phyloP scores from a whole-genome alignment of 2,113 vertebrate genomes.

The Barnardius zonarius region DNA sequence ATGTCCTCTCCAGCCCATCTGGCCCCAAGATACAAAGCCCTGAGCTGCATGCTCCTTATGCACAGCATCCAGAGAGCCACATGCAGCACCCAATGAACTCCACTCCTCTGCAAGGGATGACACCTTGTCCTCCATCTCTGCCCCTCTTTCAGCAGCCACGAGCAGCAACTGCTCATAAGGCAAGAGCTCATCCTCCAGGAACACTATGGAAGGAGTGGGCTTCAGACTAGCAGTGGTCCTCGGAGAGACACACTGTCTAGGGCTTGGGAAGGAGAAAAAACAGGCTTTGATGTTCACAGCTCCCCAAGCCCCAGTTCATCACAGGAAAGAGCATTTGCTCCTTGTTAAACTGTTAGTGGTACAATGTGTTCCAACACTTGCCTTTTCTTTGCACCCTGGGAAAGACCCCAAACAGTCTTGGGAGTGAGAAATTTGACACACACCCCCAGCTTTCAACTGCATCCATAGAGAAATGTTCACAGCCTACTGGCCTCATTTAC shows the following conservation, averaged over 20 bases:
- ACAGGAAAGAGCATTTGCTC: not conserved
- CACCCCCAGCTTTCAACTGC: not conserved
- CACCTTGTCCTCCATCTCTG: not conserved
- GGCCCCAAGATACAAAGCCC: not conserved
- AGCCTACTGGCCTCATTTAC: conserved; percentile 15
- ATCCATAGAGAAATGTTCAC: not conserved
- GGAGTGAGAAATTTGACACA: not conserved
- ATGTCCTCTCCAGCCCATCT: not conserved
- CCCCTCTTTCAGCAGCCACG: not conserved
- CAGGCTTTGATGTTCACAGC: not conserved
- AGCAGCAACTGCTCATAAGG: not conserved
- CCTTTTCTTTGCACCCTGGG: not conserved
- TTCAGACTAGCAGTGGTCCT: not conserved
- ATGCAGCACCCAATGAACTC: not conserved
- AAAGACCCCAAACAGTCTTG: not conserved
- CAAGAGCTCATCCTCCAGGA: not conserved
- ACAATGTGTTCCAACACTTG: not conserved
- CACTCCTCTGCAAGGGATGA: not conserved
- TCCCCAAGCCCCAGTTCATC: not conserved
- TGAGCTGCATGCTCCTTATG: not conserved
- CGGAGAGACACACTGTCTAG: not conserved
- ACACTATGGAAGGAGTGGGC: not conserved
- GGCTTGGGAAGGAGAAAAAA: not conserved
- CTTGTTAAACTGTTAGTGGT: not conserved
- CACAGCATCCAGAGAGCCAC: not conserved